These are phyloP conservation scores for Cynodonichthys magdalenae DNA, from an alignment of 2,797 vertebrate genomes.

Conservation along the genomic window DNA sequence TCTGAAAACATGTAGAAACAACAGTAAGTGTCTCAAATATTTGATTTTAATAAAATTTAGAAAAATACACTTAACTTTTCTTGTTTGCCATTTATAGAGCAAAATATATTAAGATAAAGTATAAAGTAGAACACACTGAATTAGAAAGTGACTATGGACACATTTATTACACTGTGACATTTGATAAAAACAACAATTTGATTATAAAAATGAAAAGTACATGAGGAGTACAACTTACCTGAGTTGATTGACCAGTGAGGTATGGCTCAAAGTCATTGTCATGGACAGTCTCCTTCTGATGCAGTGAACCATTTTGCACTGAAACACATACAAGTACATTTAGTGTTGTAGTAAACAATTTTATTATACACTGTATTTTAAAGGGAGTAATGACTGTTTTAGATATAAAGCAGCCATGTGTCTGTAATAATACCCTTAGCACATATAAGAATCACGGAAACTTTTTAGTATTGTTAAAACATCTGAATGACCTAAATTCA, in stretches of 20 bases:
- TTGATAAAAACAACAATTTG: neutral
- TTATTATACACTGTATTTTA: neutral
- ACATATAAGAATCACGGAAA: neutral
- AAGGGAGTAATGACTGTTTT: neutral
- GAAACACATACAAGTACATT: conserved; percentile 33
- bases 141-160: neutral
- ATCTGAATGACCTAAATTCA: neutral
- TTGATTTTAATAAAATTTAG: neutral
- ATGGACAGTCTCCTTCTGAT: conserved; percentile 95
- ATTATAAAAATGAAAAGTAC: neutral
- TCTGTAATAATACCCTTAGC: neutral
- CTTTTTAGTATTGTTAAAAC: neutral
- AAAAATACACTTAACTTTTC: no score
- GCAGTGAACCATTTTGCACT: conserved; percentile 98
- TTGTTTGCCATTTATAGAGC: no score
- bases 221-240: conserved; percentile 78
- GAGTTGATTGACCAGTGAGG: conserved; percentile 93
- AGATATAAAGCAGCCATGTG: neutral
- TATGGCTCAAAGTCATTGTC: conserved; percentile 97
- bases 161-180: neutral
- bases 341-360: neutral
- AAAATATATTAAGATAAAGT: neutral
- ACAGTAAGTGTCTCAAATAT: neutral
- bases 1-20: conserved; percentile 73
- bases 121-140: neutral